Conservation (phyloP, 2,888 invertebrate genomes). For the Nemoura dubitans region DNA sequence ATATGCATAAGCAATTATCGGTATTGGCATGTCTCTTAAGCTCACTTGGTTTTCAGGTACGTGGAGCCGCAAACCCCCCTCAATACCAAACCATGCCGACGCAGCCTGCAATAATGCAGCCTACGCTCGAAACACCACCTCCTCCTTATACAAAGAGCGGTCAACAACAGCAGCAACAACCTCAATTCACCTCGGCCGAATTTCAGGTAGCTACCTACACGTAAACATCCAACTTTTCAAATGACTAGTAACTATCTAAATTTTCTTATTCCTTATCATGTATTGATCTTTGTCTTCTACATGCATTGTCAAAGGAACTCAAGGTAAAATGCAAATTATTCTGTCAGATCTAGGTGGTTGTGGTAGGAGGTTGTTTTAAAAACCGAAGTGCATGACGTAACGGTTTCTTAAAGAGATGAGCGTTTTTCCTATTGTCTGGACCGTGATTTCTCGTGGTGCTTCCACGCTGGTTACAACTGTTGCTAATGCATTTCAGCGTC, state of each 20-base stretch:
- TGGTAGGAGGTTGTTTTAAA: too few relatives aligned
- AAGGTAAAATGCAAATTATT: constrained; percentile 14
- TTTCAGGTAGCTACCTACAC: constrained; percentile 69
- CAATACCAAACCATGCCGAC: constrained; percentile 55
- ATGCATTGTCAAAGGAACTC: constrained; percentile 24
- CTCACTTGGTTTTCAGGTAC: constrained; percentile 55
- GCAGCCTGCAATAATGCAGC: constrained; percentile 85
- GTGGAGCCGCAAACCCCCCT: constrained; percentile 65
- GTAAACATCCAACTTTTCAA: too few relatives aligned
- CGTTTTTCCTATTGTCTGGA: not conserved
- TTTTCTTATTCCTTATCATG: not conserved
- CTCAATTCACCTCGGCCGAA: constrained; percentile 71
- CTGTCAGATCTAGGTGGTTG: not conserved
- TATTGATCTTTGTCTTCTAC: constrained; percentile 31
- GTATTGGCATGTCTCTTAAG: not conserved
- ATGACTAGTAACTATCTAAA: not conserved
- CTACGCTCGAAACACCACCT: constrained; percentile 70
- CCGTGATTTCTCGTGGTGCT: constrained; percentile 9
- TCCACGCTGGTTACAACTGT: constrained; percentile 42
- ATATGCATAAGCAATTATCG: not conserved
- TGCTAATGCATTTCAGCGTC: constrained; percentile 65
- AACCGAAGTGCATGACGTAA: too few relatives aligned
- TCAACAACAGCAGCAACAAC: constrained; percentile 66
- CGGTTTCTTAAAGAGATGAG: too few relatives aligned
- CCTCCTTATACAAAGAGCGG: constrained; percentile 73